Evolutionary conservation across 2,888 invertebrate species (phyloP), one percentile per base, ranked within the genome.

Genomic region (Conops quadrifasciatus): DNA sequence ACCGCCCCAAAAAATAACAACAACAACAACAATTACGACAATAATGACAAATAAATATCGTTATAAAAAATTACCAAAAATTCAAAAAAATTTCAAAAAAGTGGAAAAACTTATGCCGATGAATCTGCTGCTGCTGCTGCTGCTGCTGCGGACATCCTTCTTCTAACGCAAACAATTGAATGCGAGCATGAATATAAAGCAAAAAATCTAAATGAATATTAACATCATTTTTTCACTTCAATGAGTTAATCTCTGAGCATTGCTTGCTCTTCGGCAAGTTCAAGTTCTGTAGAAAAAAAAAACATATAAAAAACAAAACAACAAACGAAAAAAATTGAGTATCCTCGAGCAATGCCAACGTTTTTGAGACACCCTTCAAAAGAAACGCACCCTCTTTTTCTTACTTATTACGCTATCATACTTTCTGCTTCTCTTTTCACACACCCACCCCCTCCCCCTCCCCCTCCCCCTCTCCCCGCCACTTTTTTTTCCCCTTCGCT

Each of bases 151-250:
- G 9, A 36, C 9, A 36, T 36, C 36, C 9, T 36, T 36, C 36
- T 7, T 36, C 36, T 36, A 36, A 36, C 9, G 36, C 4, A 36
- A 36, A 36, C 36, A 36, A 36, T 36, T 36, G 36, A 9, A 36
- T 7, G 9, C 36, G 36, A 9, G 9, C 9, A 9, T 7, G 36
- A 36, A 49, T 19, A 4, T 19, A 13, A 58, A 24, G n/a, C n/a
- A n/a, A 58, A 58, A 9, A 15, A 58, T 16, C 21, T 30, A 51
- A 47, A 76, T 75, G 76, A 77, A 77, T 77, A 76, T 77, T 76
- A 77, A 74, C 75, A 74, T 77, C 75, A 77, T 77, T 77, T 78
- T 77, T 74, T 66, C 75, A 77, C 76, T 77, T 77, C 77, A 78
- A 73, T 77, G 76, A 73, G 69, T 75, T 75, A 77, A 77, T 77